Percentiles rank a stretch among this genome's conserved stretches.
phyloP scores from a whole-genome alignment of 2,797 vertebrate species.

The Aphelocoma californica region DNA sequence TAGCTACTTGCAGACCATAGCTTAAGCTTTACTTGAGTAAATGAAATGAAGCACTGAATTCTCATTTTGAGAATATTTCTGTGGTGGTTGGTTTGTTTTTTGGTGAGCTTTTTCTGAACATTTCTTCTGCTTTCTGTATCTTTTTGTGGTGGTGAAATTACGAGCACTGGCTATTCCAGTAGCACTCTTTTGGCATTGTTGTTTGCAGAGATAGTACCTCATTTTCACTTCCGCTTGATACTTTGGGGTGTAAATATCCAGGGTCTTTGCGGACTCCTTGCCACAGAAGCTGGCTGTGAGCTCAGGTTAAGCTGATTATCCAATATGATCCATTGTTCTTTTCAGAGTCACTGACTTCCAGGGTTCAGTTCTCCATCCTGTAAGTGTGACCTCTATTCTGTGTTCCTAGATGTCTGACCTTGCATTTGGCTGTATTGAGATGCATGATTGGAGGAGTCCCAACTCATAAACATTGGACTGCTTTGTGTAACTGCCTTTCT shows the following conservation, averaged over 20 bases:
- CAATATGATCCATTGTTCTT: slow-evolving; percentile 27
- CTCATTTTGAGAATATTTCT: neutral
- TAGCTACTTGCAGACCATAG: neutral
- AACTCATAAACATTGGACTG: neutral
- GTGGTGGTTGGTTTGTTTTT: neutral
- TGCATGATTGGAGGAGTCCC: neutral
- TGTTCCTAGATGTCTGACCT: slow-evolving; percentile 11
- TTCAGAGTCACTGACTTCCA: slow-evolving; percentile 32
- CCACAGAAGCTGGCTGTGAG: neutral
- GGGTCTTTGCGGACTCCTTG: neutral
- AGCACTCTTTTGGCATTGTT: neutral
- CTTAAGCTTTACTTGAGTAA: neutral
- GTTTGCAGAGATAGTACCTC: neutral
- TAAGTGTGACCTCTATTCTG: neutral
- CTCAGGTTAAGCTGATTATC: slow-evolving; percentile 10
- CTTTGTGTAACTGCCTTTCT: slow-evolving; percentile 5
- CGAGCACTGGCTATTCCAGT: neutral
- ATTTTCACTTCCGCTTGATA: neutral
- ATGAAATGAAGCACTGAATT: neutral
- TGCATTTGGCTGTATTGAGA: slow-evolving; percentile 27
- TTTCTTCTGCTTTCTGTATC: neutral
- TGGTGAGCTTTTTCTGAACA: neutral
- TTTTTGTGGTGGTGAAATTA: neutral
- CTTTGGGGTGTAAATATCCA: neutral
- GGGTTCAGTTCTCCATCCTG: slow-evolving; percentile 29